phyloP scores from a whole-genome alignment of 1,140 invertebrate species.

The Saccostrea cuccullata region DNA sequence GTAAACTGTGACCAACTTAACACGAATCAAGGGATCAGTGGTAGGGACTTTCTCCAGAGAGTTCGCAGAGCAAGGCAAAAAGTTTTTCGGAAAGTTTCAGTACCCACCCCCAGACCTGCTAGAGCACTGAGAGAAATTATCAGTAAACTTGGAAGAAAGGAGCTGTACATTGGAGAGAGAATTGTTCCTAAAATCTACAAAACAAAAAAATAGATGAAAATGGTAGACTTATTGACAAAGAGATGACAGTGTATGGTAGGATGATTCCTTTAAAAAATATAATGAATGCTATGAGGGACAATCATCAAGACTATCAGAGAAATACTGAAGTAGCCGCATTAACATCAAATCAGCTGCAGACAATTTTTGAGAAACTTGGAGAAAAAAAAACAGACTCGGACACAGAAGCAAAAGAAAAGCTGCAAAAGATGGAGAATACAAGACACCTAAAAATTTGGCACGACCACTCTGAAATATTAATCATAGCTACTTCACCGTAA shows the following conservation, averaged over 20 bases:
- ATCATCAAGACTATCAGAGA: background rate
- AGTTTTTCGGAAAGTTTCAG: background rate
- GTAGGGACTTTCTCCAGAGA: background rate
- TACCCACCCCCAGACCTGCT: background rate
- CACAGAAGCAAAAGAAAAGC: background rate
- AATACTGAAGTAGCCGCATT: background rate
- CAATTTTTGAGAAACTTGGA: background rate
- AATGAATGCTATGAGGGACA: background rate
- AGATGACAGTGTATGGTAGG: background rate
- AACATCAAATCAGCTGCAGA: background rate
- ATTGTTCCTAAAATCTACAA: background rate
- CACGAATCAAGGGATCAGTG: background rate
- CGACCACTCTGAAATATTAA: no score
- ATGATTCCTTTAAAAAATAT: background rate
- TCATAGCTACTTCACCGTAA: no score
- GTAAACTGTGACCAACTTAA: background rate
- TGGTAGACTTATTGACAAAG: background rate
- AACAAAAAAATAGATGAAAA: background rate
- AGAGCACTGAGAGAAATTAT: background rate
- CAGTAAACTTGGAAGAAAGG: background rate
- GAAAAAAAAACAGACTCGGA: background rate
- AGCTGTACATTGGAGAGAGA: background rate
- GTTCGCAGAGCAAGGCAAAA: background rate
- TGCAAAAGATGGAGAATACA: background rate
- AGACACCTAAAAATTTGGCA: background rate